Conservation (phyloP, 2,113 vertebrate genomes). For the Agapornis roseicollis region DNA sequence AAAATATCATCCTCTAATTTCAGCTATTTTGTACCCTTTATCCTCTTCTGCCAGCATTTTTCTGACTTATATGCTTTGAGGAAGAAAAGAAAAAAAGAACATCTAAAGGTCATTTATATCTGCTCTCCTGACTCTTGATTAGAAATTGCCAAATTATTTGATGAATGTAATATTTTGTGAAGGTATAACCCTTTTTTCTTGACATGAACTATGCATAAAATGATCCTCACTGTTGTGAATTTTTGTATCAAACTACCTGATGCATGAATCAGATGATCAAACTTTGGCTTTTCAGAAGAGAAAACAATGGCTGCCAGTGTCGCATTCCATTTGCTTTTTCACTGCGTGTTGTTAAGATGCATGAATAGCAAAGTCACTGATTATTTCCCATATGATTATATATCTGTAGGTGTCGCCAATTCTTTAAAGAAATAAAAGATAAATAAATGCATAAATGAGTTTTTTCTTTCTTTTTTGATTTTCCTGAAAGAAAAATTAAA, state of each 20-base stretch:
- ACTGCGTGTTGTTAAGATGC: fast-evolving
- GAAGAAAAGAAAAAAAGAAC: neutral
- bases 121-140: neutral
- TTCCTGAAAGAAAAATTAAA: fast-evolving
- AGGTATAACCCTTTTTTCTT: neutral
- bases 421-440: neutral
- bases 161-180: neutral
- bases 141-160: neutral
- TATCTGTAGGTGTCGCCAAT: neutral
- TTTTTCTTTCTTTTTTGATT: no score
- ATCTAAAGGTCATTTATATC: neutral
- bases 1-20: neutral
- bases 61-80: neutral
- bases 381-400: neutral
- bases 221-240: neutral
- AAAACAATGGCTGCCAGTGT: neutral
- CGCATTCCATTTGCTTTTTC: neutral
- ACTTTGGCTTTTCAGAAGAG: neutral
- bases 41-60: neutral
- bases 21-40: neutral
- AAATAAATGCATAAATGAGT: neutral
- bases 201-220: neutral
- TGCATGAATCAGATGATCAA: neutral
- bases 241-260: neutral
- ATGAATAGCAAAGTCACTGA: neutral